Percentiles rank a stretch among this genome's conserved stretches.
Evolutionary conservation across 2,797 vertebrate species (phyloP).

Genomic region (Rousettus madagascariensis): DNA sequence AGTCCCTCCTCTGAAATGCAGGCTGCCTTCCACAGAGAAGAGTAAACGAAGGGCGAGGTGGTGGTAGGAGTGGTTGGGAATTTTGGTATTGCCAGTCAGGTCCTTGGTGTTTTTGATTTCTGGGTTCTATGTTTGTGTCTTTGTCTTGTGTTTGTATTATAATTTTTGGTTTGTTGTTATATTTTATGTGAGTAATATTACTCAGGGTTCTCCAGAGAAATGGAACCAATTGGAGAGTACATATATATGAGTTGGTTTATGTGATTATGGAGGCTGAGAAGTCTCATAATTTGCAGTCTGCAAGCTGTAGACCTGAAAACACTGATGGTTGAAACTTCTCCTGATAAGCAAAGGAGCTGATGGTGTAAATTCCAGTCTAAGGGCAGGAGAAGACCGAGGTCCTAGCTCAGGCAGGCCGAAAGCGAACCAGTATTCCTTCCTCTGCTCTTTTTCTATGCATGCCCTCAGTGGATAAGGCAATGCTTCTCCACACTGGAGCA

Average conservation of each 20-base stretch:
- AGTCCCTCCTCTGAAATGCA: not conserved
- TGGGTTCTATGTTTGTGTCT: not conserved
- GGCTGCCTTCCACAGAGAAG: not conserved
- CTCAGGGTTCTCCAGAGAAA: no score
- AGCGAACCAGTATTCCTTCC: not conserved
- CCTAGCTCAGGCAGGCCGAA: not conserved
- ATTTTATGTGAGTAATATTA: not conserved
- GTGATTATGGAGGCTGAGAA: not conserved
- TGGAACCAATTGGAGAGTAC: no score
- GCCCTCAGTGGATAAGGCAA: not conserved
- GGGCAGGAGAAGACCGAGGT: not conserved
- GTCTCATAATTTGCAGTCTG: not conserved
- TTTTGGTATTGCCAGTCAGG: not conserved
- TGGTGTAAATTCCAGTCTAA: not conserved
- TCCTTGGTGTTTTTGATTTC: not conserved
- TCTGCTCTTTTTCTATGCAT: not conserved
- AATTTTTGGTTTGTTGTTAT: not conserved
- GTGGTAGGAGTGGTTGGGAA: no score
- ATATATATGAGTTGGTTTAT: no score
- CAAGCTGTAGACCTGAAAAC: not conserved
- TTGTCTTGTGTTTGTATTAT: not conserved
- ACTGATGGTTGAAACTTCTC: not conserved
- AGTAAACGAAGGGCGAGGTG: not conserved
- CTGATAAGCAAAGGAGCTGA: not conserved
- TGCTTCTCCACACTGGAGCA: not conserved